Conservation (phyloP, 2,888 invertebrate species). For the Drosophila silvestris region DNA sequence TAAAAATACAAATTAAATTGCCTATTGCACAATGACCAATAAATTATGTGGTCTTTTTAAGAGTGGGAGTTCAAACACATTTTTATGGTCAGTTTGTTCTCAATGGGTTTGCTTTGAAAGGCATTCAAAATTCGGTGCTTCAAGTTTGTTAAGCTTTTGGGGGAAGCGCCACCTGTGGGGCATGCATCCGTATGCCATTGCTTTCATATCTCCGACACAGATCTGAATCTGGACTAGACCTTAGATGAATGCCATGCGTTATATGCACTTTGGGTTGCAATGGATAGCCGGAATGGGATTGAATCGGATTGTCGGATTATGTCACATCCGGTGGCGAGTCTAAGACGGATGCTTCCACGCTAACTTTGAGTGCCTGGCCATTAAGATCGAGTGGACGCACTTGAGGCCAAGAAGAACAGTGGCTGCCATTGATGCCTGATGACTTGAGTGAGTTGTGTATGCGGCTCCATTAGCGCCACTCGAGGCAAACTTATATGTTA, state of each 20-base stretch:
- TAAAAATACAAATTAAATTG: background rate
- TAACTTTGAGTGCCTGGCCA: slow-evolving; percentile 56
- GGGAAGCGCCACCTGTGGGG: slow-evolving; percentile 75
- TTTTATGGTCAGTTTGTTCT: background rate
- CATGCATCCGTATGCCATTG: slow-evolving; percentile 17
- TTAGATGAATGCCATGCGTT: slow-evolving; percentile 69
- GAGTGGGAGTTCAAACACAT: background rate
- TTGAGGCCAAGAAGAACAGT: slow-evolving; percentile 50
- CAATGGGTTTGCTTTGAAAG: background rate
- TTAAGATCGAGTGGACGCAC: slow-evolving; percentile 51
- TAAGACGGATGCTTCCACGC: slow-evolving; percentile 39
- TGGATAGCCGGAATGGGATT: slow-evolving; percentile 15
- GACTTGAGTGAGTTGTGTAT: slow-evolving; percentile 18
- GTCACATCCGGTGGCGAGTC: slow-evolving; percentile 70
- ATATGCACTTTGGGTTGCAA: slow-evolving; percentile 57
- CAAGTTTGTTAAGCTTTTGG: slow-evolving; percentile 1
- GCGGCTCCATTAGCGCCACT: slow-evolving; percentile 65
- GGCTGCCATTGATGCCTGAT: slow-evolving; percentile 48
- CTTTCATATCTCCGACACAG: slow-evolving; percentile 77
- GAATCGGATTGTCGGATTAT: slow-evolving; percentile 56
- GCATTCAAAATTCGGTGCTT: slow-evolving; percentile 32
- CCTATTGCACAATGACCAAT: background rate
- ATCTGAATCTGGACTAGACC: slow-evolving; percentile 55
- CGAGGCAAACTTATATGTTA: slow-evolving; percentile 29
- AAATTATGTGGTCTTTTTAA: background rate